These are phyloP conservation scores for Cottus gobio DNA, from an alignment of 2,113 vertebrate genomes.

Conservation along the genomic window DNA sequence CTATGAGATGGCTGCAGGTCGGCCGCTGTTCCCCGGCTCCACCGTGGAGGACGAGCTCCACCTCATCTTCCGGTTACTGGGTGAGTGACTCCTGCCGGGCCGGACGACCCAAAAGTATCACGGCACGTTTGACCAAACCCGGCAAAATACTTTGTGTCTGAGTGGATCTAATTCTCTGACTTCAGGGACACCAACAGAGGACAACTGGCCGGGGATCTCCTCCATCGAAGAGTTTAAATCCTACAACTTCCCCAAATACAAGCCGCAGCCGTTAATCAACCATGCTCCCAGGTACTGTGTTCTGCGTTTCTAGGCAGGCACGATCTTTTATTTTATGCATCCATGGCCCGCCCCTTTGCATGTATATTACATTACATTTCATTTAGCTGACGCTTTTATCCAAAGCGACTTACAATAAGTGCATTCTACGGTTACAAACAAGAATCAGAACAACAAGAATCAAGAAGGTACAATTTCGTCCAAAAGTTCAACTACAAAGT, in stretches of 20 bases:
- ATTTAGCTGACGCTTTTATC: no score
- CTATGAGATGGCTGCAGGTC: constrained; percentile 99
- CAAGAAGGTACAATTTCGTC: no score
- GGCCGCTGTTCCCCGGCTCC: constrained; percentile 97
- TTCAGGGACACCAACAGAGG: constrained; percentile 94
- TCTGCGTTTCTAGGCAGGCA: background rate
- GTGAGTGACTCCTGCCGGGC: constrained; percentile 78
- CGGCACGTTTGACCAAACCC: background rate
- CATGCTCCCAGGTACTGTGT: constrained; percentile 93
- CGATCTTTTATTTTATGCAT: background rate
- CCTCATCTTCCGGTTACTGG: constrained; percentile 96
- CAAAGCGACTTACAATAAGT: no score
- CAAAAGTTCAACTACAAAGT: no score
- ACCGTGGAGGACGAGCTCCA: constrained; percentile 99
- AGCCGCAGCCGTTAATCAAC: constrained; percentile 95
- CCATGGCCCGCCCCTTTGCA: background rate
- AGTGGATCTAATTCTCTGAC: constrained; percentile 13
- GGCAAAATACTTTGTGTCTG: background rate
- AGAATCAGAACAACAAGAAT: no score
- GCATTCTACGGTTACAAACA: no score
- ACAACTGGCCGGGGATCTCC: constrained; percentile 95
- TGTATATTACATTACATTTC: no score
- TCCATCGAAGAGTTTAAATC: constrained; percentile 98
- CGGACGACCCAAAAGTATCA: background rate
- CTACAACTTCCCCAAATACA: constrained; percentile 98